Evolutionary conservation across 2,888 invertebrate species (phyloP), one percentile per base, ranked within the genome.

Genomic region (Chalcis sispes): DNA sequence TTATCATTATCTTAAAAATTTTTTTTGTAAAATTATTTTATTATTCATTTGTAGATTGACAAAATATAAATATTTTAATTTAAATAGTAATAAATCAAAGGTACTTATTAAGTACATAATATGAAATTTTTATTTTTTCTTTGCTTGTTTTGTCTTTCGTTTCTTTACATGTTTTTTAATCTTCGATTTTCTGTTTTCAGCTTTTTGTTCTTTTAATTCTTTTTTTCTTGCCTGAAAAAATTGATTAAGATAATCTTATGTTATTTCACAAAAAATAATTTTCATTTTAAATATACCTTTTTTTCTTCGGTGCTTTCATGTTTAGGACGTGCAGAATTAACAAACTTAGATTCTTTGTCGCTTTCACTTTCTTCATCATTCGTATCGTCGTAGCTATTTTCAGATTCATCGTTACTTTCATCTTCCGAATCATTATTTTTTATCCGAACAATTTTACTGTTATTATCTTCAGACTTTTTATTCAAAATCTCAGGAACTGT

Each of bases 91-190:
- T n/a, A 46, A 46, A 46, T 36, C 4, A 36, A 36, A 62, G 18
- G 18, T 5, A n/a, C n/a, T 4, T 64, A 58, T 15, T 13, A 36
- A 18, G 18, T 32, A n/a, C n/a, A 66, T 40, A 10, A 71, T 50
- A 46, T 32, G 52, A 52, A 42, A 64, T 64, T 64, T 71, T 81
- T 82, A 85, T 79, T 84, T 87, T 62, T 84, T 85, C 70, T 82
- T 86, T 8, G 78, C 50, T 29, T 79, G 15, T 61, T 80, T 95
- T 85, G 96, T 96, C 85, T 95, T 94, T 80, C 95, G 91, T 85
- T 98, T 98, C 86, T 99, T 99, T 0, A 98, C 89, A 88, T 98
- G 96, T 88, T 99, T 99, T 83, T 97, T 97, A 0, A 95, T 91
- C 91, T 99, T 99, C 0, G 90, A 91, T 90, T 96, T 95, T 62